These are phyloP conservation scores for Thalassaphorura encarpata DNA, from an alignment of 1,140 invertebrate species.

Conservation along the genomic window DNA sequence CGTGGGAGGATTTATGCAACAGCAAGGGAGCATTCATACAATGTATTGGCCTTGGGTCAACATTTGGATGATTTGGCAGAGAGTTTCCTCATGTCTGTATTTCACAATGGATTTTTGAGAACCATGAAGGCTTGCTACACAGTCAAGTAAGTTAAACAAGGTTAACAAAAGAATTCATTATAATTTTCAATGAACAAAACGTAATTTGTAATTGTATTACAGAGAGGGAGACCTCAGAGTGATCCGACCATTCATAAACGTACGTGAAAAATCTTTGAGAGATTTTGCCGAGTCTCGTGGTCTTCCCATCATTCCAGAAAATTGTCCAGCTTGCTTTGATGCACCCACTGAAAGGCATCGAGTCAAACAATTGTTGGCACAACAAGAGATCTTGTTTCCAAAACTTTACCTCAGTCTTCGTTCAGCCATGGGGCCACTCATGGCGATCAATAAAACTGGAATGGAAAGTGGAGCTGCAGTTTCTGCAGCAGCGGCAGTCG, in stretches of 20 bases:
- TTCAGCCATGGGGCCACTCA: slow-evolving; percentile 57
- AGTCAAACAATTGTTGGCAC: slow-evolving; percentile 57
- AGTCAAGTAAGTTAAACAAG: slow-evolving; percentile 41
- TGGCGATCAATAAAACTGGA: slow-evolving; percentile 49
- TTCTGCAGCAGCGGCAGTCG: not conserved
- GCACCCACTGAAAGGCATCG: slow-evolving; percentile 53
- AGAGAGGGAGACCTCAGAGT: slow-evolving; percentile 70
- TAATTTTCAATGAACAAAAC: not conserved
- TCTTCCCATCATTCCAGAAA: slow-evolving; percentile 53
- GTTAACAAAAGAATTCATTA: not conserved
- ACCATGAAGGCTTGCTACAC: slow-evolving; percentile 75
- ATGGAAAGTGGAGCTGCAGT: slow-evolving; percentile 38
- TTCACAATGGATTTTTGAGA: slow-evolving; percentile 64
- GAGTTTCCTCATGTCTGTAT: slow-evolving; percentile 70
- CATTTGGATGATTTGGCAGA: slow-evolving; percentile 75
- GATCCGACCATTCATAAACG: slow-evolving; percentile 77
- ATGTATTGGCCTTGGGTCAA: slow-evolving; percentile 70
- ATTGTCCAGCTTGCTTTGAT: slow-evolving; percentile 52
- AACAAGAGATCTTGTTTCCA: slow-evolving; percentile 66
- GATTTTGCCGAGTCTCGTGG: slow-evolving; percentile 57
- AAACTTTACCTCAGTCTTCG: slow-evolving; percentile 56
- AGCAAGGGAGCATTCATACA: slow-evolving; percentile 65
- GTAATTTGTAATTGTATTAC: slow-evolving; percentile 22
- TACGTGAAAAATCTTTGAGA: slow-evolving; percentile 60
- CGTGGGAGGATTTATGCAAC: slow-evolving; percentile 61